Evolutionary conservation across 2,888 invertebrate species (phyloP), one percentile per base, ranked within the genome.

Genomic region (Cryptophagus acutangulus): DNA sequence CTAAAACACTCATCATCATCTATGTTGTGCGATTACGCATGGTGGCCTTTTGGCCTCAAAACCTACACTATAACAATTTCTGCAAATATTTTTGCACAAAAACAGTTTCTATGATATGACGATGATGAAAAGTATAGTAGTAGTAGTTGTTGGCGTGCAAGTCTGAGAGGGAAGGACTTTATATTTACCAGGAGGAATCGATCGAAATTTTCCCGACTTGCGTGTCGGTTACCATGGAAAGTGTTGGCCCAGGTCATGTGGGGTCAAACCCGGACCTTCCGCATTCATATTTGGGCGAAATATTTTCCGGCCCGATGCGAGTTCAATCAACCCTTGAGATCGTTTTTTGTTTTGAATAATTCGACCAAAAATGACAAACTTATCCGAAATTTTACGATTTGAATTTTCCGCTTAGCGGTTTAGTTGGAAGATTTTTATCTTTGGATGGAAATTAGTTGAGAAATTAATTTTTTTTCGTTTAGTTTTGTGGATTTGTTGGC

Each of bases 161-260:
- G 41, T 38, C 25, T 41, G 40, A 41, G 40, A 36, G 43, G 41
- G 48, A 40, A 46, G 54, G 52, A 49, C 48, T n/a, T n/a, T n/a
- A n/a, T n/a, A 52, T 45, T 41, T 40, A 36, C 46, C 40, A 38
- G 31, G 17, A 17, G 18, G 41, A 65, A 69, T 69, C 69, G 69
- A 69, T 69, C 62, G 60, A 52, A n/a, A 56, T 57, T 61, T 58
- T 61, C 62, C 62, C 62, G 65, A 67, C 65, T 67, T 69, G 69
- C 69, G 70, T 69, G 69, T 62, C 65, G 69, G 70, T 70, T 70
- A 70, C 69, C 71, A 71, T 70, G 69, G 70, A 70, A 70, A 71
- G 70, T 71, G 71, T 71, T 71, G 68, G 65, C 67, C 67, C 69
- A 68, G 71, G 71, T 71, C 70, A 70, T 63, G 65, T 50, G 67